Conservation (phyloP, 2,888 invertebrate genomes). For the Horisme vitalbata region DNA sequence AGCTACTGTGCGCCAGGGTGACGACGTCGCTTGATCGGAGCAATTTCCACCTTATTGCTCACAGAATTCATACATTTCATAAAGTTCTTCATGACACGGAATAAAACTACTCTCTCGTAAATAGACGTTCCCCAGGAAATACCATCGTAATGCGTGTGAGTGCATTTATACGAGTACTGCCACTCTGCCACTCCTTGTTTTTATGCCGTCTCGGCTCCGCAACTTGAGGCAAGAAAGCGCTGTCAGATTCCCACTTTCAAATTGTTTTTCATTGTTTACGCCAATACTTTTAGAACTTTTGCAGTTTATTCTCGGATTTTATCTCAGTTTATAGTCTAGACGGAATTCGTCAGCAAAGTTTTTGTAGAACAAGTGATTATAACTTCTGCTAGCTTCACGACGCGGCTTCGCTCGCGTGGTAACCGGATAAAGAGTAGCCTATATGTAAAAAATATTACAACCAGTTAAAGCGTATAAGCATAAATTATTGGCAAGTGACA, state of each 20-base stretch:
- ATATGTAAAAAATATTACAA: too few relatives aligned
- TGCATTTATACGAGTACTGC: conserved; percentile 32
- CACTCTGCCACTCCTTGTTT: conserved; percentile 28
- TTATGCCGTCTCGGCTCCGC: conserved; percentile 29
- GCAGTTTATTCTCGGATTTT: conserved; percentile 26
- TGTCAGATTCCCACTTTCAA: conserved; percentile 21
- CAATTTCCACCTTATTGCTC: conserved; percentile 10
- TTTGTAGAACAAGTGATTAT: background rate
- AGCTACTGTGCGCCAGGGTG: background rate
- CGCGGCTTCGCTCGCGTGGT: too few relatives aligned
- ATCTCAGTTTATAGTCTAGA: conserved; percentile 6
- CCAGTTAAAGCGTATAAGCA: too few relatives aligned
- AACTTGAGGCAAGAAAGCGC: conserved; percentile 23
- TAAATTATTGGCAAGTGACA: too few relatives aligned
- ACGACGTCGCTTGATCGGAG: background rate
- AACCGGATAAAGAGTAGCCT: too few relatives aligned
- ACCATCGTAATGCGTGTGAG: conserved; percentile 35
- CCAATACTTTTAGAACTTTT: conserved; percentile 31
- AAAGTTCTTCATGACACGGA: conserved; percentile 19
- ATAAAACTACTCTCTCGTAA: conserved; percentile 22
- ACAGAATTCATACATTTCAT: conserved; percentile 20
- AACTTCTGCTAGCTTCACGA: too few relatives aligned
- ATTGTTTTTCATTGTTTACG: conserved; percentile 31
- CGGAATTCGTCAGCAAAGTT: background rate
- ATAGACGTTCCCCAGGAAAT: conserved; percentile 25